These are phyloP conservation scores for Lycocorax pyrrhopterus DNA, from an alignment of 2,113 vertebrate species.

Conservation along the genomic window DNA sequence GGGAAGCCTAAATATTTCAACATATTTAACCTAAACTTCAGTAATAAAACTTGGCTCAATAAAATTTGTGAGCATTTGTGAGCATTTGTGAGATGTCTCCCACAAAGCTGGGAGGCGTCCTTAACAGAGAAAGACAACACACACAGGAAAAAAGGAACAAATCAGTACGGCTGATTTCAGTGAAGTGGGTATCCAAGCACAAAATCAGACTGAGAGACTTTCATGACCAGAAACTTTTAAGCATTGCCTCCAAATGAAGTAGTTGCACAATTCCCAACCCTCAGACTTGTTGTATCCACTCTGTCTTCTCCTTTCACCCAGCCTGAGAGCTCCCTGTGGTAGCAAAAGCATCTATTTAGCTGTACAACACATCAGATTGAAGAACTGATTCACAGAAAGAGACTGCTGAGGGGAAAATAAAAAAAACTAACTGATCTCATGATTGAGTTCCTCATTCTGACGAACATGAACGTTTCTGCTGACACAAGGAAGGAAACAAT, in stretches of 20 bases:
- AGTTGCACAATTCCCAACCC: neutral
- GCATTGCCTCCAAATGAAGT: neutral
- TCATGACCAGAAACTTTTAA: neutral
- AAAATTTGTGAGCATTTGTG: neutral
- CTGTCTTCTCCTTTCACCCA: neutral
- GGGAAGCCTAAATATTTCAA: neutral
- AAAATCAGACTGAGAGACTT: neutral
- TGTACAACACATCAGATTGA: neutral
- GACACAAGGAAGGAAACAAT: constrained; percentile 27
- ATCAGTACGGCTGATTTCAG: neutral
- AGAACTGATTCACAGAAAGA: neutral
- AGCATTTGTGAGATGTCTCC: neutral
- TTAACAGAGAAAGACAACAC: neutral
- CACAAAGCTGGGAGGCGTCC: neutral
- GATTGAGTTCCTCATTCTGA: neutral
- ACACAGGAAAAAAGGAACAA: neutral
- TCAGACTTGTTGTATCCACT: neutral
- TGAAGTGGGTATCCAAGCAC: neutral
- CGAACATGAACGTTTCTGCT: constrained; percentile 29
- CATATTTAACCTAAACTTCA: neutral
- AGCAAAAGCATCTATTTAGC: neutral
- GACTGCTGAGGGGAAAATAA: neutral
- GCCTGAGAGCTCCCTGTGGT: neutral
- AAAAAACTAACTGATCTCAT: neutral
- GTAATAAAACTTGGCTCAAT: neutral